A percentile compares a stretch with the other conserved stretches of the same genome.
Evolutionary conservation across 2,113 vertebrate genomes (phyloP).

Genomic region (zebrafish (Danio rerio)): GRCz12tu NC_133194.1:46659501-46660000

Average conservation of each 20-base stretch:
- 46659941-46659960: no score
- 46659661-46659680: slow-evolving; percentile 13
- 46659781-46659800: no score
- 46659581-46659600: slow-evolving; percentile 41
- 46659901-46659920: no score
- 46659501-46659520: background rate
- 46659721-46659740: background rate
- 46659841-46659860: no score
- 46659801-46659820: no score
- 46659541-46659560: slow-evolving; percentile 45
- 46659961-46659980: no score
- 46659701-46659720: background rate
- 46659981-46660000: no score
- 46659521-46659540: slow-evolving; percentile 12
- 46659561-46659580: background rate
- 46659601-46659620: background rate
- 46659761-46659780: background rate
- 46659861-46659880: no score
- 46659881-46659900: no score
- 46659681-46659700: background rate
- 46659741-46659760: slow-evolving; percentile 51
- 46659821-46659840: no score
- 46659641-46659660: slow-evolving; percentile 42
- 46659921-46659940: no score
- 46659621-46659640: background rate